Percentiles rank a stretch among this genome's conserved stretches.
Conservation (phyloP, 2,888 invertebrate species). For the Ectemnius cavifrons region DNA sequence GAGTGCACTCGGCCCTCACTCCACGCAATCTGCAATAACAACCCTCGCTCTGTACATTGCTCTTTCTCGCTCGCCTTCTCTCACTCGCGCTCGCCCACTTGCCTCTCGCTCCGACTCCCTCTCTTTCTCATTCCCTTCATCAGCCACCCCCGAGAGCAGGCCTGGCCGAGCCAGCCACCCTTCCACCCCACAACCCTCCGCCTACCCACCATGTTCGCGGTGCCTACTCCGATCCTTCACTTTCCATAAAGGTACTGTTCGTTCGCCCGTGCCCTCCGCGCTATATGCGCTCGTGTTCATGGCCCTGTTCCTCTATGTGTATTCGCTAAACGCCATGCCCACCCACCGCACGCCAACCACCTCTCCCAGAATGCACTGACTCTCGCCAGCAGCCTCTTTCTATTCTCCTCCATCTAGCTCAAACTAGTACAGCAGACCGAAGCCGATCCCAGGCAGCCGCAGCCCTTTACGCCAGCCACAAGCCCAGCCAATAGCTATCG, state of each 20-base stretch:
- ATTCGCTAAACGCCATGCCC: constrained; percentile 62
- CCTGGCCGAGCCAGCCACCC: too few species aligned
- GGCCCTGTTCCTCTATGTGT: constrained; percentile 32
- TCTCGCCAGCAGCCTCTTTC: constrained; percentile 49
- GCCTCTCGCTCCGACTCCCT: constrained; percentile 16
- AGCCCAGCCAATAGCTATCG: constrained; percentile 52
- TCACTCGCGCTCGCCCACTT: constrained; percentile 4
- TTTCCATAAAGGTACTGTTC: constrained; percentile 62
- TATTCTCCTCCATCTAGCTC: constrained; percentile 55
- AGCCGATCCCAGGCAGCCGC: too few species aligned
- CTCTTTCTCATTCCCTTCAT: constrained; percentile 20
- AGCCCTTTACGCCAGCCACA: constrained; percentile 23
- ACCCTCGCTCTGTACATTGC: constrained; percentile 66
- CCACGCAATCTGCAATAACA: constrained; percentile 75
- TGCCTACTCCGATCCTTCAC: constrained; percentile 58
- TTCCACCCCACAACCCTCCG: constrained; percentile 12
- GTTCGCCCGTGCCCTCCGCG: constrained; percentile 23
- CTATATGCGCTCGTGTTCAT: not conserved
- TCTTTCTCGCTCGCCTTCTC: constrained; percentile 23
- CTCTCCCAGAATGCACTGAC: too few species aligned
- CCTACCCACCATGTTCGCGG: constrained; percentile 19
- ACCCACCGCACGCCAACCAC: constrained; percentile 23
- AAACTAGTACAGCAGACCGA: constrained; percentile 34
- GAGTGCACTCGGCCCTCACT: constrained; percentile 71
- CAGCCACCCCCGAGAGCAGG: too few species aligned